These are phyloP conservation scores for Slavum lentiscoides DNA, from an alignment of 2,888 invertebrate species.

Conservation along the genomic window DNA sequence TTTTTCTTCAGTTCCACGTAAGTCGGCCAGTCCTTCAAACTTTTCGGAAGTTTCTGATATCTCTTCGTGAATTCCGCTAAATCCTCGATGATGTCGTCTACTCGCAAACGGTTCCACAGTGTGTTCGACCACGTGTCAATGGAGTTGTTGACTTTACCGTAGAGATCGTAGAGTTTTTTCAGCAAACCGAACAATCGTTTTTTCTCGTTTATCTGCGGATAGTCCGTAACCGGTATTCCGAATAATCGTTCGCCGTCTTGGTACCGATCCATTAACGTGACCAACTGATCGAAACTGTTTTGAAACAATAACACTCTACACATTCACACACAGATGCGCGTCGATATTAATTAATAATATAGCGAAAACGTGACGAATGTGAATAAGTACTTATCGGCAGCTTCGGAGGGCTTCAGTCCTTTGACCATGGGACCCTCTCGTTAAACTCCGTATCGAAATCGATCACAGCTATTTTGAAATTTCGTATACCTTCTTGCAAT, in stretches of 20 bases:
- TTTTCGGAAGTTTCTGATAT: conserved; percentile 82
- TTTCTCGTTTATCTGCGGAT: conserved; percentile 76
- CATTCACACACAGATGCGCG: conserved; percentile 17
- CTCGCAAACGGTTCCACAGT: conserved; percentile 81
- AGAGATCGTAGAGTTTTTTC: conserved; percentile 78
- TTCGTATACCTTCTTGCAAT: background rate
- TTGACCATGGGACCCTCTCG: conserved; percentile 82
- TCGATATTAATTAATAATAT: background rate
- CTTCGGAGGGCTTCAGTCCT: conserved; percentile 81
- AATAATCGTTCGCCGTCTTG: conserved; percentile 83
- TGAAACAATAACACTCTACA: conserved; percentile 73
- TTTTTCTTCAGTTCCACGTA: conserved; percentile 82
- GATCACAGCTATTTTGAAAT: background rate
- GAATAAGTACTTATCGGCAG: conserved; percentile 71
- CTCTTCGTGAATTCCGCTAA: conserved; percentile 80
- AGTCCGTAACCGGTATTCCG: conserved; percentile 63
- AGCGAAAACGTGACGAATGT: too few relatives aligned
- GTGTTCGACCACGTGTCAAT: conserved; percentile 86
- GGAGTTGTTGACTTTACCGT: conserved; percentile 80
- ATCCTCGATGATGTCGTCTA: conserved; percentile 78
- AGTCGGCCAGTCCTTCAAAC: conserved; percentile 86
- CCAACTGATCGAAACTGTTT: conserved; percentile 80
- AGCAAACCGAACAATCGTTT: conserved; percentile 83
- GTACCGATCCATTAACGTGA: conserved; percentile 80
- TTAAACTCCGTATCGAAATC: conserved; percentile 65